Base-by-base conservation (phyloP, 2,113 vertebrate species). In the Budorcas taxicolor region DNA sequence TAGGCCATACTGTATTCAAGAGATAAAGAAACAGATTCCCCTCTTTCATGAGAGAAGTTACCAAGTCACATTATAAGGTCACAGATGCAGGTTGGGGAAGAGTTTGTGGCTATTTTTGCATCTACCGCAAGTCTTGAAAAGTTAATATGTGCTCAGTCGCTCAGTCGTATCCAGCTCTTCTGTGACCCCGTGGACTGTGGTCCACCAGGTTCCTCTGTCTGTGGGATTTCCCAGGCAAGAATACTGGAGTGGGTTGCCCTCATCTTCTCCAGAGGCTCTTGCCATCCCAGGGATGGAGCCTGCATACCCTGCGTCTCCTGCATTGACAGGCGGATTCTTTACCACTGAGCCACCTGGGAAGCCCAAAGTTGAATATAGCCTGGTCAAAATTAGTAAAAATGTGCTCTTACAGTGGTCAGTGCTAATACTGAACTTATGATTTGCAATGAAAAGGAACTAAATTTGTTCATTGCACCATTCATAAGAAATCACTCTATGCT, bases 61-160 rank as follows among this genome's bases (percentile, higher is more conserved):
- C 52, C 71, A 93, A 93, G 50, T 80, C 64, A 84, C 40, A 80
- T 52, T 64, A 13, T 78, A 67, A 92, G 40, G 10, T 58, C 33
- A 45, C 31, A 7, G 64, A 7, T 86, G 7, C 10, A 43, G 33
- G 7, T 0, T 84, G 11, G 9, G 10, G 43, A 76, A 57, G 33
- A 64, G 45, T 33, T 55, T 88, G 19, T 67, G 50, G 23, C 57
- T 33, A 83, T 36, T 57, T 86, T 80, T 90, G 4, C 57, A 78
- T 45, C 6, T 67, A 43, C 29, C 31, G 27, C 13, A 71, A 55
- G 40, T 57, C 43, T 33, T 92, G 29, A 80, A 45, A 55, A 55
- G 40, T 76, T 43, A 76, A 15, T 43, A 43, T 76, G 40, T 43
- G 21, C 67, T 76, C 71, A 76, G 71, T 76, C 23, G 1, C 23